phyloP scores from a whole-genome alignment of 2,888 invertebrate genomes.

The Catocala fraxini region DNA sequence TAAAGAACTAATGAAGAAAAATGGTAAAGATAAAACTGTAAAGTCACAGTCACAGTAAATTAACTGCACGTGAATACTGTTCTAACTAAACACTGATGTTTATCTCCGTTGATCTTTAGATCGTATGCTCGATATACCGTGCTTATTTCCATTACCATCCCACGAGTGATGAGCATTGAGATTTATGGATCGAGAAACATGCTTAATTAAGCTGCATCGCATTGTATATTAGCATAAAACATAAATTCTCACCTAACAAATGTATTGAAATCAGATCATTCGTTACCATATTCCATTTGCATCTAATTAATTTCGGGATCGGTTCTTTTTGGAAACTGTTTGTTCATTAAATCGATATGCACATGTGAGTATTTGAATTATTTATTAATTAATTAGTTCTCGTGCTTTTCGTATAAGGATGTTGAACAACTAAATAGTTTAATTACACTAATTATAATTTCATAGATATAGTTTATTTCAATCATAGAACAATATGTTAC shows the following conservation, averaged over 20 bases:
- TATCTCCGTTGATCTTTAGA: slow-evolving; percentile 71
- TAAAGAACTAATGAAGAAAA: slow-evolving; percentile 8
- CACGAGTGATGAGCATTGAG: slow-evolving; percentile 71
- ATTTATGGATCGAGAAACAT: slow-evolving; percentile 84
- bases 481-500: no score
- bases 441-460: no score
- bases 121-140: slow-evolving; percentile 51
- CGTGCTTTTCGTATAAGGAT: background rate
- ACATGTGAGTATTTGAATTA: slow-evolving; percentile 17
- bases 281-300: slow-evolving; percentile 45
- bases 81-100: slow-evolving; percentile 44
- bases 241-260: slow-evolving; percentile 63
- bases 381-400: background rate
- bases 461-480: no score
- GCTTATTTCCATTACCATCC: slow-evolving; percentile 43
- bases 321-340: slow-evolving; percentile 21
- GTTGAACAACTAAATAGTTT: no score
- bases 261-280: slow-evolving; percentile 59
- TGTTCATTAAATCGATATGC: slow-evolving; percentile 26
- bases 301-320: slow-evolving; percentile 44
- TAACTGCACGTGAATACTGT: slow-evolving; percentile 34
- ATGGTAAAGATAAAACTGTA: slow-evolving; percentile 24
- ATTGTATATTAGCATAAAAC: slow-evolving; percentile 70
- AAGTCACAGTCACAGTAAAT: slow-evolving; percentile 24
- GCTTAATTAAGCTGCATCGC: slow-evolving; percentile 79